phyloP scores from a whole-genome alignment of 2,888 invertebrate species.

The Stratiomys singularior region DNA sequence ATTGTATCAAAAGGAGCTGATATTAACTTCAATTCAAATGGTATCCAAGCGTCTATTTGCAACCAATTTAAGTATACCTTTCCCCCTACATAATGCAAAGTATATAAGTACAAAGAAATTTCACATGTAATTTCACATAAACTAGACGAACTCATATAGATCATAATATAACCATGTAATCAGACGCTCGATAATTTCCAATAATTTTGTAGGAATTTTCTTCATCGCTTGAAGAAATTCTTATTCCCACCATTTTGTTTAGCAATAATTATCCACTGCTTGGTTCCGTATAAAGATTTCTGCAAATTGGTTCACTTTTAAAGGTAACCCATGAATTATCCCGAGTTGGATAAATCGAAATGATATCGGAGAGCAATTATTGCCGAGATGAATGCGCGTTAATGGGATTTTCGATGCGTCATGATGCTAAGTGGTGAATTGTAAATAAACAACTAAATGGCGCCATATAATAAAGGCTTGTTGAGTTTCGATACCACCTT shows the following conservation, averaged over 20 bases:
- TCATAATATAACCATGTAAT: constrained; percentile 25
- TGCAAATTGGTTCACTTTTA: constrained; percentile 42
- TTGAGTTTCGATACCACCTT: constrained; percentile 42
- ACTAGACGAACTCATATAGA: constrained; percentile 6
- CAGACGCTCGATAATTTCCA: constrained; percentile 34
- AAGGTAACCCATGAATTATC: constrained; percentile 37
- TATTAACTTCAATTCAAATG: too few relatives aligned
- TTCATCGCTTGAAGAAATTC: neutral
- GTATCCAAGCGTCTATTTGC: too few relatives aligned
- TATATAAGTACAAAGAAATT: too few relatives aligned
- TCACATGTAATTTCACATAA: neutral
- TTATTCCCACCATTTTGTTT: constrained; percentile 33
- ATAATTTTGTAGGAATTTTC: constrained; percentile 28
- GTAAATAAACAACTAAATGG: constrained; percentile 45
- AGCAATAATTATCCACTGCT: constrained; percentile 16
- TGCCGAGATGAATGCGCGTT: constrained; percentile 7
- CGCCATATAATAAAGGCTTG: constrained; percentile 44
- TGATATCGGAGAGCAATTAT: constrained; percentile 36
- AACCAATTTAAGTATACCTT: too few relatives aligned
- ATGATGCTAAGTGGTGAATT: constrained; percentile 45
- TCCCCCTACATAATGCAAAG: too few relatives aligned
- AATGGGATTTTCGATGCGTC: constrained; percentile 35
- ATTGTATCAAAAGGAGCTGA: too few relatives aligned
- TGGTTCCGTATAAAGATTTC: constrained; percentile 11
- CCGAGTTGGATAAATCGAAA: constrained; percentile 8